Percentiles rank a stretch among this genome's conserved stretches.
These are phyloP conservation scores for Odontophorus gujanensis DNA, from an alignment of 2,113 vertebrate genomes.

Conservation along the genomic window DNA sequence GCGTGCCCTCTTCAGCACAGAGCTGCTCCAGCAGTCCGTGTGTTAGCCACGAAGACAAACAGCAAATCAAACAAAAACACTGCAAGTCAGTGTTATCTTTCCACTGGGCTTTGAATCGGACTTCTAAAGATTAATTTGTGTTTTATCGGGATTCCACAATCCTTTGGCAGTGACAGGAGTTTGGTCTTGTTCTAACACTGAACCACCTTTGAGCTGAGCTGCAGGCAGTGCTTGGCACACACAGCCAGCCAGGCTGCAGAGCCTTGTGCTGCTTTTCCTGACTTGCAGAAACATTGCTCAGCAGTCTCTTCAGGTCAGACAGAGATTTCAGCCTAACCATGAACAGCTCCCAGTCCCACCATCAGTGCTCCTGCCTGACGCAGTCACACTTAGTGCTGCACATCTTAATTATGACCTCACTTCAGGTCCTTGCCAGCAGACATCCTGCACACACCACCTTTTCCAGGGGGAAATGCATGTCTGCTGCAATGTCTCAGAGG, in stretches of 20 bases:
- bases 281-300: not conserved
- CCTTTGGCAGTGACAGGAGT: not conserved
- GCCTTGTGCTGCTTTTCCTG: not conserved
- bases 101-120: not conserved
- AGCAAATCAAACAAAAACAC: not conserved
- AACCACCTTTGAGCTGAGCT: not conserved
- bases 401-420: not conserved
- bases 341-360: not conserved
- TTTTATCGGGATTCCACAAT: not conserved
- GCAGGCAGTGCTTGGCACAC: not conserved
- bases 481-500: not conserved
- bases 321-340: not conserved
- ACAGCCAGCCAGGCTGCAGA: rapidly evolving
- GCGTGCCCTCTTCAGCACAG: constrained; percentile 37
- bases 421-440: not conserved
- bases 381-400: not conserved
- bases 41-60: not conserved
- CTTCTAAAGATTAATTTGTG: not conserved
- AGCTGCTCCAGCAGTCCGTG: constrained; percentile 60
- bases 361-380: rapidly evolving
- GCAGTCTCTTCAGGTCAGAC: rapidly evolving
- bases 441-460: rapidly evolving
- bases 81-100: not conserved
- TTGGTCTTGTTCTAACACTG: not conserved
- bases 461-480: not conserved